A percentile compares a stretch with the other conserved stretches of the same genome.
Conservation (phyloP, 2,888 invertebrate genomes). For the Flabesymbios commensalis region DNA sequence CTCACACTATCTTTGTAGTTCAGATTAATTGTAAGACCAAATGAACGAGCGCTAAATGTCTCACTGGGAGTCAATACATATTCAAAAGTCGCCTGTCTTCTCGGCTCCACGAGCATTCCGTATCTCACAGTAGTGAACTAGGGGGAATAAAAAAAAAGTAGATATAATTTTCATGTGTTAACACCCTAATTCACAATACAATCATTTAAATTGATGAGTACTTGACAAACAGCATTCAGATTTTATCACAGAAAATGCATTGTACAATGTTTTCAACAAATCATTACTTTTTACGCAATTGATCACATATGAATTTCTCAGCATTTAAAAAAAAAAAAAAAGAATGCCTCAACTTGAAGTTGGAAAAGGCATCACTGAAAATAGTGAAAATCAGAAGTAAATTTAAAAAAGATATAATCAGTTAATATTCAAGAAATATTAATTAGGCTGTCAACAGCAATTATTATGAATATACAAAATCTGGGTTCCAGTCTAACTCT, state of each 20-base stretch:
- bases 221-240: background rate
- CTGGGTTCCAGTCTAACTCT: too few relatives aligned
- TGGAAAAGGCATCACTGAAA: too few relatives aligned
- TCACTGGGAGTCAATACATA: conserved; percentile 96
- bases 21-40: conserved; percentile 90
- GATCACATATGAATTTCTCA: background rate
- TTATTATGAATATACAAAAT: too few relatives aligned
- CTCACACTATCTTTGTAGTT: conserved; percentile 82
- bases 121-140: conserved; percentile 86
- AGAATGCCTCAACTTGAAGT: too few relatives aligned
- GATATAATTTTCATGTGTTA: background rate
- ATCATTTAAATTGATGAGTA: background rate
- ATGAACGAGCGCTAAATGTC: conserved; percentile 94
- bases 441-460: too few relatives aligned
- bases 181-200: background rate
- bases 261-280: too few relatives aligned
- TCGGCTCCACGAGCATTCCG: conserved; percentile 84
- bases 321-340: background rate
- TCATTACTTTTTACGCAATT: too few relatives aligned
- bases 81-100: conserved; percentile 90
- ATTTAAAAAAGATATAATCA: too few relatives aligned
- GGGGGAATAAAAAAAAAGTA: conserved; percentile 5
- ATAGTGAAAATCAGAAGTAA: too few relatives aligned
- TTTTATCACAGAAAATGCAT: too few relatives aligned
- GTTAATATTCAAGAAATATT: too few relatives aligned